phyloP scores from a whole-genome alignment of 2,888 invertebrate species.

The Drosophila tripunctata region DNA sequence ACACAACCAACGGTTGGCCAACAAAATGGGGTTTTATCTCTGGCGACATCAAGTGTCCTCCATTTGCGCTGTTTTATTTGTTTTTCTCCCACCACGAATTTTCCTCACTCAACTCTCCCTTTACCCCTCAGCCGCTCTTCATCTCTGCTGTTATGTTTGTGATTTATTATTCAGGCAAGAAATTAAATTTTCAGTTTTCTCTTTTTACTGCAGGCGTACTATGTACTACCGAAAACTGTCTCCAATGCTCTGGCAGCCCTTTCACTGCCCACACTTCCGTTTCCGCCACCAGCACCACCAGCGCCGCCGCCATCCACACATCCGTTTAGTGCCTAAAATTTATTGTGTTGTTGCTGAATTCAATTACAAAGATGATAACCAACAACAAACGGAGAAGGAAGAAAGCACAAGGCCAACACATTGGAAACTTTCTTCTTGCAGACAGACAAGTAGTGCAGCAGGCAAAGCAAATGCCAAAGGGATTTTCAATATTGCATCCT shows the following conservation, averaged over 20 bases:
- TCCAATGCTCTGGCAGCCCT: constrained; percentile 44
- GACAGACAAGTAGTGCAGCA: constrained; percentile 56
- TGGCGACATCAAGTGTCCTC: constrained; percentile 67
- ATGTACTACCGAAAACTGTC: too few species aligned
- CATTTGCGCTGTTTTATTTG: constrained; percentile 64
- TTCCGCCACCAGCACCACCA: background rate
- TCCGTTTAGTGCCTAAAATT: constrained; percentile 64
- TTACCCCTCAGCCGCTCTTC: background rate
- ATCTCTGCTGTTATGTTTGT: constrained; percentile 63
- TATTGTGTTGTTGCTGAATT: constrained; percentile 78
- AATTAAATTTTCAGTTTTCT: constrained; percentile 78
- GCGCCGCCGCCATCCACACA: background rate
- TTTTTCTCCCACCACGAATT: constrained; percentile 21
- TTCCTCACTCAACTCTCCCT: background rate
- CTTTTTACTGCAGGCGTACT: constrained; percentile 24
- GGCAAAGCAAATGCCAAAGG: constrained; percentile 43
- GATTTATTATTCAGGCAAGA: constrained; percentile 81
- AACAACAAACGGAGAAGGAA: constrained; percentile 10
- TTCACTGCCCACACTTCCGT: constrained; percentile 9
- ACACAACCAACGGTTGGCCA: background rate
- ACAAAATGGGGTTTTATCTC: constrained; percentile 53
- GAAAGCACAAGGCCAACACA: constrained; percentile 36
- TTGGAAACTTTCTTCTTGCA: constrained; percentile 20
- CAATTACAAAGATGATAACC: constrained; percentile 71
- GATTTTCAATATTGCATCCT: constrained; percentile 69